Evolutionary conservation across 2,888 invertebrate species (phyloP), one percentile per base, ranked within the genome.

Genomic region (Pemphredon lugubris): DNA sequence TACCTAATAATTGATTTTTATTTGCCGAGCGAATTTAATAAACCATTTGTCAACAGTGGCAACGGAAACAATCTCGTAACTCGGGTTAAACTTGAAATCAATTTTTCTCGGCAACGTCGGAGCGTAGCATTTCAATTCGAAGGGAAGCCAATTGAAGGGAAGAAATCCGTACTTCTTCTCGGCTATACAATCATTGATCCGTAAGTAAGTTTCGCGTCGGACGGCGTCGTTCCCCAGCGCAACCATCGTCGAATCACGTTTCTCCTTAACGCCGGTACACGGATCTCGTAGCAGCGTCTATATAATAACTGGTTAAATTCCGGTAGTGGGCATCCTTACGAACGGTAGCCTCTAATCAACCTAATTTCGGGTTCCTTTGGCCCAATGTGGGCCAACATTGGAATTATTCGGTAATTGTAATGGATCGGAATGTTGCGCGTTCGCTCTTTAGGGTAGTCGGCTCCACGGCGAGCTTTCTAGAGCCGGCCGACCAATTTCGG

Each of bases 321-420:
- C 89, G 88, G 89, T 90, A 90, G 89, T 90, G 83, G 87, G 81
- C 77, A 86, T 86, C 86, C 85, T 86, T 86, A 85, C 86, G 85
- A 88, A 89, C 89, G 87, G 89, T 89, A 90, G 89, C 89, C 89
- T 87, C 89, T 90, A 89, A 90, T 90, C 89, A 89, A 86, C 81
- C 87, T 89, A 89, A 90, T 89, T 89, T 83, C 79, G 78, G 89
- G 89, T 86, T 89, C 74, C 83, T 82, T 79, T 82, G 67, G 75
- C 78, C 83, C 84, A 83, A 84, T 84, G 81, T 84, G 82, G 84
- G 79, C 83, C 86, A 85, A 84, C 87, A 83, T 84, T 84, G 84
- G 83, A 88, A 89, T 89, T 89, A 88, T 89, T 89, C 81, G 84
- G 86, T 88, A 88, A 89, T 89, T 87, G 87, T 89, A 88, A 88